These are phyloP conservation scores for Apis florea DNA, from an alignment of 1,140 invertebrate species.

Conservation along the genomic window DNA sequence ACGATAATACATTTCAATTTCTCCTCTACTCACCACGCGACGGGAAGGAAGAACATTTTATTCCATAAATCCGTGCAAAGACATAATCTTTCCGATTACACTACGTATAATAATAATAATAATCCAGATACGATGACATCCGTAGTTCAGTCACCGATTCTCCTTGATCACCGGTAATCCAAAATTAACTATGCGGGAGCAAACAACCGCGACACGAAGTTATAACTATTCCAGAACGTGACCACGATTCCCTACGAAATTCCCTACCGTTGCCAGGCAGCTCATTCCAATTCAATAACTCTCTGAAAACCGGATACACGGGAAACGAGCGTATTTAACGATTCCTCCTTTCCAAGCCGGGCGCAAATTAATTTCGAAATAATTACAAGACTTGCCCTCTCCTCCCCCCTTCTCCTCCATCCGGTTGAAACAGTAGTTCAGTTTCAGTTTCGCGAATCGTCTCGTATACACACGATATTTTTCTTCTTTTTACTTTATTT, in stretches of 20 bases:
- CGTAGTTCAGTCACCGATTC: background rate
- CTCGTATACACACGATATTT: background rate
- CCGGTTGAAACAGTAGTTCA: background rate
- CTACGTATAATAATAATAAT: background rate
- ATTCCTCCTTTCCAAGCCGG: background rate
- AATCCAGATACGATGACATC: background rate
- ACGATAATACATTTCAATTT: no score
- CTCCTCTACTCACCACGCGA: no score
- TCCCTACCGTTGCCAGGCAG: background rate
- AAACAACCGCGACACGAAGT: background rate
- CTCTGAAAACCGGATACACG: background rate
- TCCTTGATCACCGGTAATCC: background rate
- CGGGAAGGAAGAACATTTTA: no score
- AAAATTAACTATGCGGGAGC: background rate
- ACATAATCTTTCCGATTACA: no score
- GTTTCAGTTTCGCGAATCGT: no score
- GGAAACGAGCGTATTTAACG: background rate
- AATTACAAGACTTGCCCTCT: background rate
- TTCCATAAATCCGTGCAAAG: no score
- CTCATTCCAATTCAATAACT: background rate
- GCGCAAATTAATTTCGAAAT: conserved; percentile 15
- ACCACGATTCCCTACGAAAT: background rate
- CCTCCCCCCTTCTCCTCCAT: no score
- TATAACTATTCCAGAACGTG: background rate
- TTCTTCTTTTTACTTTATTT: no score